These are phyloP conservation scores for Eospalax fontanierii DNA, from an alignment of 2,797 vertebrate genomes.

Conservation along the genomic window DNA sequence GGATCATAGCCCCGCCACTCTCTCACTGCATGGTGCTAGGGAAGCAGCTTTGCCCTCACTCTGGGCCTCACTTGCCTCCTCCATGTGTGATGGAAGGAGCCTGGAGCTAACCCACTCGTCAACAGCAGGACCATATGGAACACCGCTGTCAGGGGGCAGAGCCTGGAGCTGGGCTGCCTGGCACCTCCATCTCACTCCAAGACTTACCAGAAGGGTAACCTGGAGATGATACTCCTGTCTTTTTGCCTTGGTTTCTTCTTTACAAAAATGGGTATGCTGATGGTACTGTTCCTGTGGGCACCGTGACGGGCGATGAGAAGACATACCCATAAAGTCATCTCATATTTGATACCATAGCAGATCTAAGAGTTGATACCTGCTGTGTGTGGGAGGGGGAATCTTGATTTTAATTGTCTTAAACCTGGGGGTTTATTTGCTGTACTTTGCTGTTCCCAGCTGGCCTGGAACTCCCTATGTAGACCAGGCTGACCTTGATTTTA, in stretches of 20 bases:
- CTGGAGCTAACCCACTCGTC: background rate
- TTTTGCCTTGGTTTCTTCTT: conserved; percentile 31
- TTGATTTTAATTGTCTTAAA: too few species aligned
- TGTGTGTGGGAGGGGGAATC: too few species aligned
- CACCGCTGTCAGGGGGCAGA: fast-evolving
- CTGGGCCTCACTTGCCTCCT: background rate
- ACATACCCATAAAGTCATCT: background rate
- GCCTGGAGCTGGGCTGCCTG: background rate
- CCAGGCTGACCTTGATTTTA: background rate
- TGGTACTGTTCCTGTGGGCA: background rate
- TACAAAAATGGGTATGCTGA: background rate
- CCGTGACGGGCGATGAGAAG: background rate
- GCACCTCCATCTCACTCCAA: background rate
- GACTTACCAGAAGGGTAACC: too few species aligned
- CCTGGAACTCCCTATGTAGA: background rate
- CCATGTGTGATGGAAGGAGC: background rate
- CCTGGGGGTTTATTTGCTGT: too few species aligned
- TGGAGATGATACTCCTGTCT: background rate
- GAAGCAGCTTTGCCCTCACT: too few species aligned
- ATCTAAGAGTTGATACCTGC: background rate
- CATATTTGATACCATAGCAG: background rate
- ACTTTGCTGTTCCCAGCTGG: too few species aligned
- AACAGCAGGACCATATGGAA: too few species aligned
- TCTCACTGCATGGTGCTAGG: background rate
- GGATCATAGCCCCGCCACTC: background rate